Evolutionary conservation across 2,888 invertebrate species (phyloP).

Genomic region (Megaustenia siamemsis): DNA sequence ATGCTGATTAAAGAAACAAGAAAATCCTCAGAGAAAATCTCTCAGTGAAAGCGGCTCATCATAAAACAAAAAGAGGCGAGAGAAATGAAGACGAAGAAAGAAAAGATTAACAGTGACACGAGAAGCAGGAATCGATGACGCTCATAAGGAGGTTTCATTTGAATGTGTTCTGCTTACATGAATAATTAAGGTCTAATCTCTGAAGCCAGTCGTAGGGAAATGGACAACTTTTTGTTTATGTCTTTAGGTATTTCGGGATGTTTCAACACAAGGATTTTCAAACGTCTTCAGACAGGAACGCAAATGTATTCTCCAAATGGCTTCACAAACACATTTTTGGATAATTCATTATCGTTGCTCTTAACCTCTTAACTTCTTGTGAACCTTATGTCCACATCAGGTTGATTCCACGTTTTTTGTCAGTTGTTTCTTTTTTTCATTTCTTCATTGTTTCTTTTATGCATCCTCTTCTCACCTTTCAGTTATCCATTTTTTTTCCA

Average conservation of each 20-base stretch:
- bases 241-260: background rate
- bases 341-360: too few species aligned
- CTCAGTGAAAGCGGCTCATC: background rate
- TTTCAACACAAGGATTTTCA: too few species aligned
- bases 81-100: background rate
- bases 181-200: slow-evolving; percentile 32
- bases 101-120: background rate
- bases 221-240: slow-evolving; percentile 10
- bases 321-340: too few species aligned
- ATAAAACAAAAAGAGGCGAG: background rate
- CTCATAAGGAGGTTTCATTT: background rate
- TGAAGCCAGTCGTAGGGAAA: background rate
- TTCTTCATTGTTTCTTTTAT: background rate
- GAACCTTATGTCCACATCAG: too few species aligned
- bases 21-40: background rate
- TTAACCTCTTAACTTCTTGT: too few species aligned
- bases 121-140: background rate
- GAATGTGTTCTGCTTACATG: slow-evolving; percentile 27
- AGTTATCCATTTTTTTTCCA: background rate
- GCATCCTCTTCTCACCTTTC: background rate
- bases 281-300: too few species aligned
- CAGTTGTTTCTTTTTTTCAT: background rate
- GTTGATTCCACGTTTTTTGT: too few species aligned
- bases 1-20: background rate
- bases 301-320: too few species aligned